Evolutionary conservation across 2,888 invertebrate species (phyloP), one percentile per base, ranked within the genome.

Genomic region (Protophormia terraenovae): DNA sequence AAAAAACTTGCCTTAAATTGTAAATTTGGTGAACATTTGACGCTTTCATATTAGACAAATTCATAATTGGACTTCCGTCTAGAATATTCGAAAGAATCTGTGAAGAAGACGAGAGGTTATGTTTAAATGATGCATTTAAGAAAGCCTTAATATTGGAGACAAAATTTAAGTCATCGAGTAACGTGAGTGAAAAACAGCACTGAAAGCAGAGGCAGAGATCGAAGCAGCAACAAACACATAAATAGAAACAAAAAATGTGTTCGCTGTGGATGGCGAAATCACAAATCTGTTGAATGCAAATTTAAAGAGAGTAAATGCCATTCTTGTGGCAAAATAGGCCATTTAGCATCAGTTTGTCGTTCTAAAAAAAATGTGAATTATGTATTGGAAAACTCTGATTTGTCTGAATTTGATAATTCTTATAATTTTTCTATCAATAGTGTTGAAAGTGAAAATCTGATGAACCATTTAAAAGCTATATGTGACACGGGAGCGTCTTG

Each of bases 71-170:
- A 7, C n/a, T 83, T 6, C 53, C 64, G 1, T 14, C 58, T 12
- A 10, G 7, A 32, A 69, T 86, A 8, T 86, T 83, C 38, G 81
- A 86, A 32, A 67, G 75, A 55, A 22, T 84, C 8, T 86, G 81
- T 38, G 75, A 86, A 71, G 84, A 86, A 32, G 84, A 84, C 16
- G 81, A 86, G 27, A 84, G 29, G n/a, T 50, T 84, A 8, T 75
- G 79, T 47, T n/a, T 81, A 16, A 47, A 64, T 32, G 38, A 35
- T 12, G 78, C 75, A 41, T 50, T 85, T 45, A 73, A 53, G 19
- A 84, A 84, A 38, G 84, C 81, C 2, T 12, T 84, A 27, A 64
- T 81, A 10, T 53, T 73, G 78, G 73, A 82, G 24, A 78, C 69
- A 35, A 73, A 82, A 47, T 22, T 22, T 41, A 45, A 53, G 12